A percentile compares a stretch with the other conserved stretches of the same genome.
These are phyloP conservation scores for Aphelinus certus DNA, from an alignment of 1,140 invertebrate genomes.

Conservation along the genomic window DNA sequence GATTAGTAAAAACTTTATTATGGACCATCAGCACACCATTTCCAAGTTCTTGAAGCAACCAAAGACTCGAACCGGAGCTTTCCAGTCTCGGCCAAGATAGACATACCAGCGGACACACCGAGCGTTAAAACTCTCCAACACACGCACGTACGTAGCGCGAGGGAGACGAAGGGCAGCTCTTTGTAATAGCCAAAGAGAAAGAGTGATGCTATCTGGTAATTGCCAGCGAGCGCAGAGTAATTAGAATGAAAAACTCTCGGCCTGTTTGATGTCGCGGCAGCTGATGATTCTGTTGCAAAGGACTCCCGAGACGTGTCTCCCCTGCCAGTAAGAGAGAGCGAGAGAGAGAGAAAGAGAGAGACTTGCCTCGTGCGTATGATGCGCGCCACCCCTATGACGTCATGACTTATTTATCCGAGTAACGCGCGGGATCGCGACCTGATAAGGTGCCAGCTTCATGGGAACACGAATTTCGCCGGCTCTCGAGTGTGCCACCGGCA, in stretches of 20 bases:
- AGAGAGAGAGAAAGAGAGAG: neutral
- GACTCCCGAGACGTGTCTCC: constrained; percentile 20
- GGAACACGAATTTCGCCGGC: too few relatives aligned
- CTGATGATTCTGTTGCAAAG: constrained; percentile 52
- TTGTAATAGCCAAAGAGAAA: constrained; percentile 25
- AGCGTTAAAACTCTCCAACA: too few relatives aligned
- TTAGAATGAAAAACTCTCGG: constrained; percentile 62
- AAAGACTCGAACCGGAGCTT: too few relatives aligned
- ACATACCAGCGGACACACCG: neutral
- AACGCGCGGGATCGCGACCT: neutral
- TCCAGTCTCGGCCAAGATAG: too few relatives aligned
- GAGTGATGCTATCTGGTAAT: constrained; percentile 50
- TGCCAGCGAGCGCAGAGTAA: constrained; percentile 48
- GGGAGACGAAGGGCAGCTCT: constrained; percentile 2
- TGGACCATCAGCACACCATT: too few relatives aligned
- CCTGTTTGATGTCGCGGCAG: constrained; percentile 56
- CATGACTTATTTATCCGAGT: constrained; percentile 58
- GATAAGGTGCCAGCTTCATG: neutral
- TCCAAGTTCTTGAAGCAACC: too few relatives aligned
- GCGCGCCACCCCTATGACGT: constrained; percentile 51
- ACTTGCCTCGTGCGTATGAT: constrained; percentile 52
- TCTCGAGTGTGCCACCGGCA: too few relatives aligned
- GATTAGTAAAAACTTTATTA: too few relatives aligned
- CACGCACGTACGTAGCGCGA: too few relatives aligned
- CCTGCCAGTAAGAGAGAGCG: constrained; percentile 21